A percentile compares a stretch with the other conserved stretches of the same genome.
phyloP scores from a whole-genome alignment of 2,113 vertebrate species.

The Andinoacara biseriatus region DNA sequence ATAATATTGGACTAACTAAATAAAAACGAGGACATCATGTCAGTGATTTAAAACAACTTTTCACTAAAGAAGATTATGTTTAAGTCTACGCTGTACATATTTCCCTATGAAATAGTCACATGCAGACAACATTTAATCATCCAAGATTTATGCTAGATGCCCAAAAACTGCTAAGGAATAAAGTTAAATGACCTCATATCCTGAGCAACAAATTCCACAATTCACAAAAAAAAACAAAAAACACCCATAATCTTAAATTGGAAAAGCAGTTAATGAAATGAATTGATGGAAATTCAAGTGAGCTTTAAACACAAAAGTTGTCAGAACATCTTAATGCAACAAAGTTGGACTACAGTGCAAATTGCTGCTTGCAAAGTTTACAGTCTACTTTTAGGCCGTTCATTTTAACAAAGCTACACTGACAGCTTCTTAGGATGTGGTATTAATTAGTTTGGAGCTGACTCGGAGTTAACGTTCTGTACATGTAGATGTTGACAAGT shows the following conservation, averaged over 20 bases:
- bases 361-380: not conserved
- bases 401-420: not conserved
- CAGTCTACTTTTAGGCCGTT: not conserved
- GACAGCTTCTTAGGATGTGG: slow-evolving; percentile 1
- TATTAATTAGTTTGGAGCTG: not conserved
- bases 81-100: too few relatives aligned
- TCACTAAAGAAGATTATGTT: too few relatives aligned
- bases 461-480: not conserved
- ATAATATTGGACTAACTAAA: too few relatives aligned
- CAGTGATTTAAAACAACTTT: too few relatives aligned
- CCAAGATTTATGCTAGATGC: too few relatives aligned
- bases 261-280: too few relatives aligned
- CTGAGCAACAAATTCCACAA: not conserved
- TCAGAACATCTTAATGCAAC: not conserved
- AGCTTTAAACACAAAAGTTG: not conserved
- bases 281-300: not conserved
- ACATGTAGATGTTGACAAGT: slow-evolving; percentile 3
- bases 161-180: not conserved
- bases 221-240: too few relatives aligned
- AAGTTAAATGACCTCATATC: not conserved
- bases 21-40: too few relatives aligned
- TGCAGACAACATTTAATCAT: too few relatives aligned
- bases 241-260: not conserved
- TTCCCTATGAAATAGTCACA: too few relatives aligned
- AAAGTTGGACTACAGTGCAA: not conserved